Percentiles rank a stretch among this genome's conserved stretches.
Evolutionary conservation across 2,888 invertebrate species (phyloP).

Genomic region (Carterocephalus palaemon): DNA sequence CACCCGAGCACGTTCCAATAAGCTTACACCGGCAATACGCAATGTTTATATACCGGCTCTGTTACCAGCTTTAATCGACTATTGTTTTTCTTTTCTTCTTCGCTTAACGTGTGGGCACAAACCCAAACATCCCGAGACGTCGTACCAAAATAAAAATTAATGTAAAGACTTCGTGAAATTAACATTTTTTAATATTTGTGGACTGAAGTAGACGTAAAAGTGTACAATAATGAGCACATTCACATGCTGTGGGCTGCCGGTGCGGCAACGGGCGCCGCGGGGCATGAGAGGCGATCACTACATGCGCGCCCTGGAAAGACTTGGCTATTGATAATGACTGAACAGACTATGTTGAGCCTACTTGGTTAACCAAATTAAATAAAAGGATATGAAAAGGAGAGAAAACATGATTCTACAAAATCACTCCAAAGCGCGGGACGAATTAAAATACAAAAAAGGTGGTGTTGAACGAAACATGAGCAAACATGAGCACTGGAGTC

Average conservation of each 20-base stretch:
- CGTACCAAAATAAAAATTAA: too few species aligned
- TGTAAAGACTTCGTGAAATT: too few species aligned
- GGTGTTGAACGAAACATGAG: slow-evolving; percentile 4
- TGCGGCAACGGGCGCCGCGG: too few species aligned
- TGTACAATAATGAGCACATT: slow-evolving; percentile 42
- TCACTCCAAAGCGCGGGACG: background rate
- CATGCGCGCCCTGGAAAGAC: background rate
- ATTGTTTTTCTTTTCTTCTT: too few species aligned
- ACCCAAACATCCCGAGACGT: too few species aligned
- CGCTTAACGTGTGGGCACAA: too few species aligned
- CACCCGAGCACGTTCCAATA: too few species aligned
- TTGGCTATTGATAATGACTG: background rate
- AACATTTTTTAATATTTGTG: too few species aligned
- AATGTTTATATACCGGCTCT: too few species aligned
- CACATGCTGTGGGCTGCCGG: slow-evolving; percentile 37
- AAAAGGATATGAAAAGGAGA: background rate
- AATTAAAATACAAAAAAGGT: background rate
- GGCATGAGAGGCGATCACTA: too few species aligned
- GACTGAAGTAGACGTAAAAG: background rate
- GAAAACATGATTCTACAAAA: background rate
- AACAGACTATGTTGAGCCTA: background rate
- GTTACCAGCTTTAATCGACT: too few species aligned
- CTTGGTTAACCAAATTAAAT: background rate
- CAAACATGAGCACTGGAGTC: background rate
- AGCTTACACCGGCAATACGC: too few species aligned